Evolutionary conservation across 2,113 vertebrate species (phyloP).

Genomic region (Trogon melanurus): DNA sequence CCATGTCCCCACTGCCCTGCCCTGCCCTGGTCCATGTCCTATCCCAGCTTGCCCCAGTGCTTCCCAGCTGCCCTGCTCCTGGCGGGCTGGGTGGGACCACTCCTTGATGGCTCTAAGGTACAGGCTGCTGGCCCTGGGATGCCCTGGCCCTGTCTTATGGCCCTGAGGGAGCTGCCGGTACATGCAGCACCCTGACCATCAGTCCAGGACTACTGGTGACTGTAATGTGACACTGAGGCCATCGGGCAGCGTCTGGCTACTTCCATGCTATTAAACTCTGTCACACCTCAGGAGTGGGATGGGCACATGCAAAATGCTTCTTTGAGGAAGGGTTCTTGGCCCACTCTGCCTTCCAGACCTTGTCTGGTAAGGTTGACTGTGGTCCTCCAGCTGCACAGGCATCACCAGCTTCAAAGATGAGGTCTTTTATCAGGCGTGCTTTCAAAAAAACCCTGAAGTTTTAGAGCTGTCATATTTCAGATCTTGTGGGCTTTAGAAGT

Average conservation of each 20-base stretch:
- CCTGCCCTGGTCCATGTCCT: neutral
- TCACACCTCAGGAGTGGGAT: neutral
- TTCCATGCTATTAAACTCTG: neutral
- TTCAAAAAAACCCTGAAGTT: neutral
- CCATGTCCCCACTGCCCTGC: neutral
- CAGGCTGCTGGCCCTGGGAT: neutral
- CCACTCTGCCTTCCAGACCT: neutral
- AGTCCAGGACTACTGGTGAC: neutral
- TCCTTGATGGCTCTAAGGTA: neutral
- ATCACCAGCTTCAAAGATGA: neutral
- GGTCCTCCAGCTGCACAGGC: neutral
- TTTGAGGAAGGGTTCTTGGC: neutral
- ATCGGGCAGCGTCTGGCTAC: accelerated
- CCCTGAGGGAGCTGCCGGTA: accelerated
- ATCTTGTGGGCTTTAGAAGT: neutral
- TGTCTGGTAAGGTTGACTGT: neutral
- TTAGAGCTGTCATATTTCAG: neutral
- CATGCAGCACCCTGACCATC: accelerated
- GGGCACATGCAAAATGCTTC: neutral
- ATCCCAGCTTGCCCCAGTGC: accelerated
- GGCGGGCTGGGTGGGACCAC: accelerated
- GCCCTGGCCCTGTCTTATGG: neutral
- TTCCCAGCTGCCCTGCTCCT: neutral
- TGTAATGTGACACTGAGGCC: neutral
- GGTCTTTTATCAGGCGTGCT: neutral